These are phyloP conservation scores for Eumaeus atala DNA, from an alignment of 1,140 invertebrate species.

Conservation along the genomic window DNA sequence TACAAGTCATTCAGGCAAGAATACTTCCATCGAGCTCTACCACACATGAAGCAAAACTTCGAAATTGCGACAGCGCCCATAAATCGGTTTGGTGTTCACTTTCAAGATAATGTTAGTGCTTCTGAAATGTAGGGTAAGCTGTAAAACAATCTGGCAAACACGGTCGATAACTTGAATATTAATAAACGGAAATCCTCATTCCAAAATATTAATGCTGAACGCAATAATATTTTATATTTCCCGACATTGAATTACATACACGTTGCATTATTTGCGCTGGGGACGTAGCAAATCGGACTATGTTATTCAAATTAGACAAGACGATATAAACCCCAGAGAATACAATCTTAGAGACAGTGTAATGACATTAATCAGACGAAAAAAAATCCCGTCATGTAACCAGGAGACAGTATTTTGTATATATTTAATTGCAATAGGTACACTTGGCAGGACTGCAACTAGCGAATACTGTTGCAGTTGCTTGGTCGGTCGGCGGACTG, in stretches of 20 bases:
- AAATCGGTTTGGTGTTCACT: slow-evolving; percentile 13
- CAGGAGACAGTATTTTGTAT: slow-evolving; percentile 22
- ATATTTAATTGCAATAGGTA: slow-evolving; percentile 22
- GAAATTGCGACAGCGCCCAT: slow-evolving; percentile 4
- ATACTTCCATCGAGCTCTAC: slow-evolving; percentile 8
- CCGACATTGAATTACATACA: slow-evolving; percentile 17
- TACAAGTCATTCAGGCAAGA: not conserved
- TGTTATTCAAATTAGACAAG: slow-evolving; percentile 25
- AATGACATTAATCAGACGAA: slow-evolving; percentile 18
- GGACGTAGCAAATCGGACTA: slow-evolving; percentile 22
- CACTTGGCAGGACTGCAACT: not conserved
- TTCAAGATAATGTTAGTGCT: slow-evolving; percentile 10
- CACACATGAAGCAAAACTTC: not conserved
- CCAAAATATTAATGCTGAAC: slow-evolving; percentile 12
- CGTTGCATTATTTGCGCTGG: slow-evolving; percentile 14
- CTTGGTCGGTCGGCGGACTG: slow-evolving; percentile 5
- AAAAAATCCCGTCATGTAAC: slow-evolving; percentile 23
- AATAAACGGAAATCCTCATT: slow-evolving; percentile 13
- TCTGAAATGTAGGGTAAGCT: slow-evolving; percentile 3
- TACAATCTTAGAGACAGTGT: slow-evolving; percentile 22
- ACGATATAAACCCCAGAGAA: slow-evolving; percentile 13
- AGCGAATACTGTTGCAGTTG: not conserved
- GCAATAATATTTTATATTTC: slow-evolving; percentile 10
- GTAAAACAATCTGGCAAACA: slow-evolving; percentile 13
- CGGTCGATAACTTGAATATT: slow-evolving; percentile 8